Conservation (phyloP, 2,888 invertebrate genomes). For the Linnaemya tessellans region DNA sequence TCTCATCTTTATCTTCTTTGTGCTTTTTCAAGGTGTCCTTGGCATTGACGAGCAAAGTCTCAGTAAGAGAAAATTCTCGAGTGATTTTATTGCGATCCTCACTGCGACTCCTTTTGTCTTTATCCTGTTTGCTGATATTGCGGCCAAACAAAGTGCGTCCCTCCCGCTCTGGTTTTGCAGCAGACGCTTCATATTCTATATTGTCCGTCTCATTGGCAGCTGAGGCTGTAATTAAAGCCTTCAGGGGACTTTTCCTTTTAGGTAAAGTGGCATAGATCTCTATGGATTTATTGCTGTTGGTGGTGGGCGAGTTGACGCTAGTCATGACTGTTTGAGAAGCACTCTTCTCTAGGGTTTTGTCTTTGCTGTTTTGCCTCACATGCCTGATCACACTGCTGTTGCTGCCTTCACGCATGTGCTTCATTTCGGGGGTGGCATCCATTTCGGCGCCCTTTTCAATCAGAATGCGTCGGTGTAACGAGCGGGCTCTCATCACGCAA, state of each 20-base stretch:
- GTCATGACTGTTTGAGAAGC: conserved; percentile 55
- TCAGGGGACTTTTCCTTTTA: conserved; percentile 90
- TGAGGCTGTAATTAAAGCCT: conserved; percentile 84
- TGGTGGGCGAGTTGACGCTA: conserved; percentile 26
- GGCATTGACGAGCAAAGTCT: conserved; percentile 84
- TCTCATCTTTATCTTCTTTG: conserved; percentile 86
- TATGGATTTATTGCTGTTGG: conserved; percentile 86
- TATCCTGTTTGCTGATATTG: conserved; percentile 86
- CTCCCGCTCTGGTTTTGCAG: conserved; percentile 87
- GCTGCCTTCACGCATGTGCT: conserved; percentile 90
- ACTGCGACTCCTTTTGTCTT: conserved; percentile 91
- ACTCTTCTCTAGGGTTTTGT: conserved; percentile 85
- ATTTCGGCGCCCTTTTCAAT: conserved; percentile 86
- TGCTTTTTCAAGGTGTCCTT: conserved; percentile 85
- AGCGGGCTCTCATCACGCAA: conserved; percentile 95
- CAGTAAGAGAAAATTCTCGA: conserved; percentile 88
- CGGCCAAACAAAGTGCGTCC: conserved; percentile 88
- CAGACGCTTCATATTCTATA: conserved; percentile 87
- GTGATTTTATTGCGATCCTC: conserved; percentile 92
- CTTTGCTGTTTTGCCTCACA: conserved; percentile 89
- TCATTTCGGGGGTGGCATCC: conserved; percentile 85
- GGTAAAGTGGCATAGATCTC: conserved; percentile 96
- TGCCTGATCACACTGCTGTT: conserved; percentile 88
- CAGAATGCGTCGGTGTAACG: conserved; percentile 91
- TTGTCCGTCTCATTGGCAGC: conserved; percentile 85